These are phyloP conservation scores for Coregonus clupeaformis DNA, from an alignment of 2,113 vertebrate genomes.

Conservation along the genomic window DNA sequence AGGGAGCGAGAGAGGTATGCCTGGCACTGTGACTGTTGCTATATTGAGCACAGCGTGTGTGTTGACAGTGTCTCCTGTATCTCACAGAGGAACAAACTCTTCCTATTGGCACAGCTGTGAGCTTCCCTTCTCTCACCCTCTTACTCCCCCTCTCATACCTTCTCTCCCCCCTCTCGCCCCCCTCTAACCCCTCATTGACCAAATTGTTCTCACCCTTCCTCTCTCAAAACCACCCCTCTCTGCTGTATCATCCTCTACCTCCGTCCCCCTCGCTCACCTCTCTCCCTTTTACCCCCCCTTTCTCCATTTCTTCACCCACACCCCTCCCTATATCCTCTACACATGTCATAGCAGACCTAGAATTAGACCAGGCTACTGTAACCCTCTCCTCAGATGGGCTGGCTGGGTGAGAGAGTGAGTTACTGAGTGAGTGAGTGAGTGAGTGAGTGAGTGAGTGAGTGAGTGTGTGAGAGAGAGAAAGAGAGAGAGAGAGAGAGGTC, in stretches of 20 bases:
- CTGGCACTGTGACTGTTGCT: constrained; percentile 73
- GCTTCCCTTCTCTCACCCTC: constrained; percentile 57
- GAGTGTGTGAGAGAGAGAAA: constrained; percentile 14
- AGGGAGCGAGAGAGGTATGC: constrained; percentile 48
- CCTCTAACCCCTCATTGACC: constrained; percentile 33
- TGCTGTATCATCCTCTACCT: constrained; percentile 14
- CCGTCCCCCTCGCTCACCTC: constrained; percentile 9
- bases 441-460: constrained; percentile 23
- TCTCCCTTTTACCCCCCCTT: constrained; percentile 15
- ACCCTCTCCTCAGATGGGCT: constrained; percentile 9
- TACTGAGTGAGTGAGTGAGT: neutral
- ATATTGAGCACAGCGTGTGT: constrained; percentile 76
- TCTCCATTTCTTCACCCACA: neutral
- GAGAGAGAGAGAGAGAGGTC: constrained; percentile 30
- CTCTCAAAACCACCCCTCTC: neutral
- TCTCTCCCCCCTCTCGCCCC: constrained; percentile 34
- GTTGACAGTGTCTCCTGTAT: constrained; percentile 78
- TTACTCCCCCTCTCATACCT: neutral
- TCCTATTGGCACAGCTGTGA: constrained; percentile 74
- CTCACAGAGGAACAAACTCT: constrained; percentile 79
- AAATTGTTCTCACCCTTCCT: constrained; percentile 13
- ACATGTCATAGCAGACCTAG: constrained; percentile 39
- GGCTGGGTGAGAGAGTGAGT: constrained; percentile 8
- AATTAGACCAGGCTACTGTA: constrained; percentile 46
- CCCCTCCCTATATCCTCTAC: constrained; percentile 25